These are phyloP conservation scores for Leptarthrus brevirostris DNA, from an alignment of 2,888 invertebrate species.

Conservation along the genomic window DNA sequence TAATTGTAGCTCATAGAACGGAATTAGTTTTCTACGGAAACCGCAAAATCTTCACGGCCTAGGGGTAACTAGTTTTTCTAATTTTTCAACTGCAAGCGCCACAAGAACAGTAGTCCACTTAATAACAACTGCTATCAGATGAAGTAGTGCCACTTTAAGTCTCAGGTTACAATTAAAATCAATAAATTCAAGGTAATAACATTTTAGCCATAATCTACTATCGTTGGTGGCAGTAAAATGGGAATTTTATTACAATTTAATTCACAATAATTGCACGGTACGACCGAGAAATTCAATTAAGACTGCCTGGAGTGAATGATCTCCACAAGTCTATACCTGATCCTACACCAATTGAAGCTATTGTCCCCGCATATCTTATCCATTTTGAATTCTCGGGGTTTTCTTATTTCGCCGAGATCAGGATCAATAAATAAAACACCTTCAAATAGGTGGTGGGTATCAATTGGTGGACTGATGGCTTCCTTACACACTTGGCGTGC, in stretches of 20 bases:
- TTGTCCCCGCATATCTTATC: conserved; percentile 43
- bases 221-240: conserved; percentile 44
- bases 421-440: conserved; percentile 47
- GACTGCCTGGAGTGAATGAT: conserved; percentile 42
- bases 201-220: conserved; percentile 44
- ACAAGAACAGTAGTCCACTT: conserved; percentile 25
- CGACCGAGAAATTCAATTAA: conserved; percentile 47
- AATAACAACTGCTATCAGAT: conserved; percentile 33
- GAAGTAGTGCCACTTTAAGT: conserved; percentile 41
- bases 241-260: conserved; percentile 62
- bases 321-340: conserved; percentile 33
- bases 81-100: conserved; percentile 14
- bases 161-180: conserved; percentile 48
- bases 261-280: conserved; percentile 60
- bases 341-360: conserved; percentile 42
- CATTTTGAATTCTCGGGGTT: conserved; percentile 3
- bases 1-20: conserved; percentile 4
- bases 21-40: neutral
- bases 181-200: conserved; percentile 48
- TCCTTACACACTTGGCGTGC: neutral
- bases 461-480: conserved; percentile 29
- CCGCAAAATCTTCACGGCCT: neutral
- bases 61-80: neutral
- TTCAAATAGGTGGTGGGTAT: conserved; percentile 37
- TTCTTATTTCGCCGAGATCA: conserved; percentile 23